phyloP scores from a whole-genome alignment of 2,113 vertebrate species.

The Eira barbara region DNA sequence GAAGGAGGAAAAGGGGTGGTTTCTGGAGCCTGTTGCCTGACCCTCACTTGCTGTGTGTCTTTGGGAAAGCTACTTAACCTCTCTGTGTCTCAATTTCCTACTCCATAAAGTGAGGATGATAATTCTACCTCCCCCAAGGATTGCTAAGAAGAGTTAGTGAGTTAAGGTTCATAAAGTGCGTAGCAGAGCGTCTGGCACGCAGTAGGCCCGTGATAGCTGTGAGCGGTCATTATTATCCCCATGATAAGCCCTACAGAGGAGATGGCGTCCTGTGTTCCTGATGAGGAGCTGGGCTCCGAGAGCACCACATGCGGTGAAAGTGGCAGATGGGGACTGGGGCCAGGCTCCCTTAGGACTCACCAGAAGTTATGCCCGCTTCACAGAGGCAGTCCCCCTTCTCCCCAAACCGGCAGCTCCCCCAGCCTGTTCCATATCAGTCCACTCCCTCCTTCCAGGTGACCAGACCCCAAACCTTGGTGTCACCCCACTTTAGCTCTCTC shows the following conservation, averaged over 20 bases:
- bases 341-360: background rate
- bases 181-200: background rate
- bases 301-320: background rate
- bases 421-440: background rate
- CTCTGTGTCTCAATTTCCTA: background rate
- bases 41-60: background rate
- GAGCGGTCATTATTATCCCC: too few relatives aligned
- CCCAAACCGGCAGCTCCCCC: accelerated
- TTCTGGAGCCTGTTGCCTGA: background rate
- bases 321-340: accelerated
- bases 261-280: background rate
- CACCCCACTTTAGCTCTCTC: background rate
- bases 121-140: background rate
- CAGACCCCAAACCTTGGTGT: background rate
- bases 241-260: background rate
- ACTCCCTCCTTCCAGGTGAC: background rate
- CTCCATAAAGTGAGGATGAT: background rate
- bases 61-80: background rate
- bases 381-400: accelerated
- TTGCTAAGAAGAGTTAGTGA: background rate
- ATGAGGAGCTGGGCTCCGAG: background rate
- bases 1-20: background rate
- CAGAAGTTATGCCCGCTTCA: background rate
- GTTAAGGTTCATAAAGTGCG: background rate
- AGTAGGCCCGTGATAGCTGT: background rate